phyloP scores from a whole-genome alignment of 2,888 invertebrate genomes.

The Xestia rhomboidea region DNA sequence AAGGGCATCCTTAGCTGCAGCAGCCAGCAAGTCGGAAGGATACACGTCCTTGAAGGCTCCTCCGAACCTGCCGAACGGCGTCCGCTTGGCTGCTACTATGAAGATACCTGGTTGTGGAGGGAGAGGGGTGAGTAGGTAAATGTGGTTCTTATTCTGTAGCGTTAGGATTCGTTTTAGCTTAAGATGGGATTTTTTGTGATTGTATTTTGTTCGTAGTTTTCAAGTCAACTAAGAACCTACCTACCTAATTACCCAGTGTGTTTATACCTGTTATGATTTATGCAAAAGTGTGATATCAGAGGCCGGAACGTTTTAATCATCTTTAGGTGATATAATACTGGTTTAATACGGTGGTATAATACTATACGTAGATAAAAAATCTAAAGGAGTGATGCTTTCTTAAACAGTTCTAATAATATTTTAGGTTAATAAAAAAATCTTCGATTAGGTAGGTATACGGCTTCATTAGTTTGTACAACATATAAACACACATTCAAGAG shows the following conservation, averaged over 20 bases:
- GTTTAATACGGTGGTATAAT: too few species aligned
- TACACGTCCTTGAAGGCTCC: conserved; percentile 93
- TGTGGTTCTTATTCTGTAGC: not conserved
- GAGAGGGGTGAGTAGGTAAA: not conserved
- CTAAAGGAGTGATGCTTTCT: not conserved
- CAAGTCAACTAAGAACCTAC: not conserved
- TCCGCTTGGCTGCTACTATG: conserved; percentile 98
- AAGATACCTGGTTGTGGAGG: conserved; percentile 92
- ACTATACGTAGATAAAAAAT: not conserved
- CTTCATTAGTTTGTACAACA: not conserved
- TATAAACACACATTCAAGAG: not conserved
- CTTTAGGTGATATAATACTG: not conserved
- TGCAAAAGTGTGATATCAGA: not conserved
- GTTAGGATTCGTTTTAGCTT: not conserved
- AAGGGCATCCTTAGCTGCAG: conserved; percentile 95
- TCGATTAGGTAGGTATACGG: too few species aligned
- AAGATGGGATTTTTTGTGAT: not conserved
- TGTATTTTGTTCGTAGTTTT: not conserved
- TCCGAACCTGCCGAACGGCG: conserved; percentile 98
- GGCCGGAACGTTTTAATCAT: not conserved
- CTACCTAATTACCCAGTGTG: not conserved
- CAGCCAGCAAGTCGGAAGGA: conserved; percentile 94
- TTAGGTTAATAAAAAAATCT: not conserved
- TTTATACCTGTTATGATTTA: not conserved
- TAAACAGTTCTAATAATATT: not conserved